Conservation (phyloP, 1,140 invertebrate genomes). For the Vanessa tameamea region DNA sequence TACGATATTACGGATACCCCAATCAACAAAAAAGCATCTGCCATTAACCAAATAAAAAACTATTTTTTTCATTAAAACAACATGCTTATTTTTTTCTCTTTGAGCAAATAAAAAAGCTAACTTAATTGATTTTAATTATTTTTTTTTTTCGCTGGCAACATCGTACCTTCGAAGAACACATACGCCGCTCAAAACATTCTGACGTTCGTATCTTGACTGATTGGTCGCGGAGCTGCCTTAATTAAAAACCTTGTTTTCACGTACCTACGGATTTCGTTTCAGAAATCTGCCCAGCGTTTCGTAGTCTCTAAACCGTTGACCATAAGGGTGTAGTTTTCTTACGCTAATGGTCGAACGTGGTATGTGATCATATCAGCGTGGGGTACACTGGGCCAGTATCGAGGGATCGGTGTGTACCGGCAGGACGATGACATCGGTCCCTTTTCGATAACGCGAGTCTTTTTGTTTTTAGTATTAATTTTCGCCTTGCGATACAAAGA, state of each 20-base stretch:
- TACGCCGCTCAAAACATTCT: constrained; percentile 43
- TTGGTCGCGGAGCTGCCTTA: constrained; percentile 47
- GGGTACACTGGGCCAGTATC: constrained; percentile 54
- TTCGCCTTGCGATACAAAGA: constrained; percentile 62
- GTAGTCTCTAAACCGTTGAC: not conserved
- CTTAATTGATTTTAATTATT: constrained; percentile 14
- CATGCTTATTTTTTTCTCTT: not conserved
- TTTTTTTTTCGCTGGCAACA: constrained; percentile 36
- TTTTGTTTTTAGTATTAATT: constrained; percentile 71
- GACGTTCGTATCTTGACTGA: constrained; percentile 53
- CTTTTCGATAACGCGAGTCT: constrained; percentile 62
- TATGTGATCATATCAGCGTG: constrained; percentile 57
- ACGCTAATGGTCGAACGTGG: constrained; percentile 21
- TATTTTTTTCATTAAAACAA: not conserved
- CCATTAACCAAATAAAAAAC: not conserved
- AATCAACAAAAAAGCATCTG: not conserved
- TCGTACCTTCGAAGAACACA: constrained; percentile 26
- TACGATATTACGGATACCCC: not conserved
- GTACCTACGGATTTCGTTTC: constrained; percentile 40
- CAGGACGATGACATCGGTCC: constrained; percentile 67
- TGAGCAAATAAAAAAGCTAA: constrained; percentile 6
- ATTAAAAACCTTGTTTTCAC: constrained; percentile 53
- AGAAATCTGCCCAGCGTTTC: constrained; percentile 11
- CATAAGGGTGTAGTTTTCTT: constrained; percentile 37
- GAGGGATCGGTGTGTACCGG: constrained; percentile 54